phyloP scores from a whole-genome alignment of 2,888 invertebrate species.

The Leptinotarsa haldemani region DNA sequence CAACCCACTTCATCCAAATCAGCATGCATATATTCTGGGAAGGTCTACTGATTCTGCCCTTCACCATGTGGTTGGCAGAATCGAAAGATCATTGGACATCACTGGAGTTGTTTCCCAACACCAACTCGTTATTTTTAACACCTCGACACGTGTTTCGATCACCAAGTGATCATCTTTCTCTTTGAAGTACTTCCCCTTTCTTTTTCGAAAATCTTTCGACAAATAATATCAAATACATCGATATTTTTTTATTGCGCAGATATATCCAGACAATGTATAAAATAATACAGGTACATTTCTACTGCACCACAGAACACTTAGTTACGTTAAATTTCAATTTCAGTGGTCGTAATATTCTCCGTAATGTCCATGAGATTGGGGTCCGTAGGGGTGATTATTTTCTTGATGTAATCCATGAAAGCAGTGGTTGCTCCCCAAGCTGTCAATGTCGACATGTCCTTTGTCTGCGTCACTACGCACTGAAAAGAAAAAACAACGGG shows the following conservation, averaged over 20 bases:
- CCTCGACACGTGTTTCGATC: too few relatives aligned
- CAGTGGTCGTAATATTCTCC: constrained; percentile 24
- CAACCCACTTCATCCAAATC: too few relatives aligned
- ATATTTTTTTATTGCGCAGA: constrained; percentile 1
- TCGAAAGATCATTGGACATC: too few relatives aligned
- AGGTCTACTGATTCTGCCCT: too few relatives aligned
- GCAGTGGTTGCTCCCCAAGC: constrained; percentile 15
- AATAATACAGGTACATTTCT: background rate
- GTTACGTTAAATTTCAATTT: background rate
- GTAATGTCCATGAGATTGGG: constrained; percentile 15
- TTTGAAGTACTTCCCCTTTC: too few relatives aligned
- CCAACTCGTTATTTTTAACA: too few relatives aligned
- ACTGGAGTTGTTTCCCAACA: too few relatives aligned
- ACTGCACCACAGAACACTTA: background rate
- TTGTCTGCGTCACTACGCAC: constrained; percentile 6
- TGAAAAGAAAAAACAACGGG: background rate
- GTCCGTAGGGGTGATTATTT: constrained; percentile 6
- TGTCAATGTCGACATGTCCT: constrained; percentile 14
- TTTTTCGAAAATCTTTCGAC: too few relatives aligned
- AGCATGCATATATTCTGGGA: too few relatives aligned
- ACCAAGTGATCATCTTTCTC: too few relatives aligned
- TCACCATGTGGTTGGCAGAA: too few relatives aligned
- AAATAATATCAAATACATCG: background rate
- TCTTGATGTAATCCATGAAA: constrained; percentile 26
- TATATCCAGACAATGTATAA: constrained; percentile 2